A percentile compares a stretch with the other conserved stretches of the same genome.
Evolutionary conservation across 53 echinoderm and acorn worm species (phyloP).

Genomic region (Patiria pectinifera): DNA sequence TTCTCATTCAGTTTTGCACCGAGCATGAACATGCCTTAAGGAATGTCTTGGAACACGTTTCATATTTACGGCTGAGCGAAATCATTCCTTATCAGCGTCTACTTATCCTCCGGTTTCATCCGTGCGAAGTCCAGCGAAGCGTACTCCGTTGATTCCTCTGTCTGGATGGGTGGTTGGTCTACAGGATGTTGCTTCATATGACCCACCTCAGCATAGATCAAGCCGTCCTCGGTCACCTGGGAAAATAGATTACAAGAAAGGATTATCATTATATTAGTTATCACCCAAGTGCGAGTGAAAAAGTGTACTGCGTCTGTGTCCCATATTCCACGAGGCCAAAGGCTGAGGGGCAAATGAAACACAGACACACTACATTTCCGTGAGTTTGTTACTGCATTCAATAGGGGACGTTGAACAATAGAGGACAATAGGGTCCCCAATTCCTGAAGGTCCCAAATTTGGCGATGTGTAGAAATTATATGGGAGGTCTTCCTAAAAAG

Average conservation of each 20-base stretch:
- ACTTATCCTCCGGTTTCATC: constrained; percentile 32
- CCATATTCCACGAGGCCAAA: neutral
- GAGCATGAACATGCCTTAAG: no score
- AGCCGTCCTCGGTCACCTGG: constrained; percentile 71
- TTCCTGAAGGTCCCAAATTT: no score
- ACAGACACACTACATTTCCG: neutral
- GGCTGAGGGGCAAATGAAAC: neutral
- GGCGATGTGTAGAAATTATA: no score
- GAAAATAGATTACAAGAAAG: neutral
- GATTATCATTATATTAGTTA: neutral
- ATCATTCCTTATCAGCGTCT: no score
- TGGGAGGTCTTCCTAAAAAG: no score
- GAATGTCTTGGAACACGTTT: no score
- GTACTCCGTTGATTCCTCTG: constrained; percentile 71
- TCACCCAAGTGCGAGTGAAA: neutral
- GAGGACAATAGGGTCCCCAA: no score
- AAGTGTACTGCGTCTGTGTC: neutral
- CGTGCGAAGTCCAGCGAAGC: constrained; percentile 72
- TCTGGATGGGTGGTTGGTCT: constrained; percentile 76
- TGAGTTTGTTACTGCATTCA: no score
- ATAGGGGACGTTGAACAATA: no score
- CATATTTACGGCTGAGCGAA: no score
- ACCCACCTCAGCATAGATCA: constrained; percentile 79
- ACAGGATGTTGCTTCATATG: constrained; percentile 65
- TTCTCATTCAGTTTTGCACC: no score